Evolutionary conservation across 2,797 vertebrate species (phyloP).

Genomic region (Gymnothorax reevesii): DNA sequence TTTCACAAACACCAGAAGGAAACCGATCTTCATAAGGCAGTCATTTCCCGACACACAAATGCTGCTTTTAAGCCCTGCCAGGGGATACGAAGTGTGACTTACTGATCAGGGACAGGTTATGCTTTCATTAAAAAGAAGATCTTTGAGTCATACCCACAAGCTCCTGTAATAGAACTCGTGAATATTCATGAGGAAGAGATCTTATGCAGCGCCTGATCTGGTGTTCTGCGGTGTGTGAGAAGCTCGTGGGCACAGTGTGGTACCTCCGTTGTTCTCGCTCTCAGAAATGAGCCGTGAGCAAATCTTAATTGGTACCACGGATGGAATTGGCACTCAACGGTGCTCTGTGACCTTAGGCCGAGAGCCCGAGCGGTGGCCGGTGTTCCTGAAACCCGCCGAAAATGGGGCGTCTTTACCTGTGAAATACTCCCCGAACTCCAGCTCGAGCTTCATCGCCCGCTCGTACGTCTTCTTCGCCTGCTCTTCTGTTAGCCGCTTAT

Average conservation of each 20-base stretch:
- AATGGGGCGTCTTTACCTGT: constrained; percentile 79
- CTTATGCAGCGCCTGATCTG: background rate
- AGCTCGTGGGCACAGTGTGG: background rate
- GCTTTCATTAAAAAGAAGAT: background rate
- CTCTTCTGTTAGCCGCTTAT: constrained; percentile 93
- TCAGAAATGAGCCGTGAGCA: background rate
- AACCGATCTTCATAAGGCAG: background rate
- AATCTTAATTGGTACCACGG: background rate
- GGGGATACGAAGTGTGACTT: background rate
- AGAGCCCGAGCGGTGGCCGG: background rate
- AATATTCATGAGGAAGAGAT: constrained; percentile 33
- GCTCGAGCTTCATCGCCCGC: constrained; percentile 92
- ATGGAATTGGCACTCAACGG: background rate
- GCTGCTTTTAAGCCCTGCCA: background rate
- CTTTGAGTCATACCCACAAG: background rate
- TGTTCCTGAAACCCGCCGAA: constrained; percentile 28
- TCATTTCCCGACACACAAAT: background rate
- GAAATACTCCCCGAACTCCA: constrained; percentile 98
- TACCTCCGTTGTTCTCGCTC: background rate
- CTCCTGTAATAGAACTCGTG: constrained; percentile 26
- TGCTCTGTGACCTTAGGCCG: background rate
- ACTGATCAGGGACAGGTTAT: background rate
- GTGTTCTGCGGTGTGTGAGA: constrained; percentile 23
- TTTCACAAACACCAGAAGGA: too few species aligned
- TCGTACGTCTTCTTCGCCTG: constrained; percentile 96